phyloP scores from a whole-genome alignment of 2,888 invertebrate genomes.

The Eristalis arbustorum region DNA sequence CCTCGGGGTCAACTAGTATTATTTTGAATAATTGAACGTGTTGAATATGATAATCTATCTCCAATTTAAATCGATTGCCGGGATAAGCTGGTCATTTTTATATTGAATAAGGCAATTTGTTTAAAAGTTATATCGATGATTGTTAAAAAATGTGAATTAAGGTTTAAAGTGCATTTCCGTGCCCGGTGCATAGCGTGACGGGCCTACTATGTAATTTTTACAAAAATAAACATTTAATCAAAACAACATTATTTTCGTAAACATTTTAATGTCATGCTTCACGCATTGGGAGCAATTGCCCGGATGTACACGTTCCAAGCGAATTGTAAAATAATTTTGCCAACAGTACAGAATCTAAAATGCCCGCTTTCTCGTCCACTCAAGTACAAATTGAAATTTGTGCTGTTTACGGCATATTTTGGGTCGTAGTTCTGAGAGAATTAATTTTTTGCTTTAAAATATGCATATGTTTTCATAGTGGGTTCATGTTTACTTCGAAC shows the following conservation, averaged over 20 bases:
- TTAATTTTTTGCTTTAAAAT: too few relatives aligned
- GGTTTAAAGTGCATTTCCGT: background rate
- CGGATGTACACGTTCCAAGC: too few relatives aligned
- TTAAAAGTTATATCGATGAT: background rate
- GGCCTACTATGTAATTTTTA: background rate
- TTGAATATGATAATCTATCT: slow-evolving; percentile 45
- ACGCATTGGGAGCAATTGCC: background rate
- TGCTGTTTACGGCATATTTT: too few relatives aligned
- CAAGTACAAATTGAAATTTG: too few relatives aligned
- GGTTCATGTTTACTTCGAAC: too few relatives aligned
- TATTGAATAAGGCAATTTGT: background rate
- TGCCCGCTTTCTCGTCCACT: too few relatives aligned
- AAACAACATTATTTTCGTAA: background rate
- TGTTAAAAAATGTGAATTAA: background rate
- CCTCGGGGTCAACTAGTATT: slow-evolving; percentile 71
- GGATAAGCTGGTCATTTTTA: slow-evolving; percentile 3
- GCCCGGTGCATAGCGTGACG: background rate
- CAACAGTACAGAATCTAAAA: too few relatives aligned
- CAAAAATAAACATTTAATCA: background rate
- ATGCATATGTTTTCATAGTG: too few relatives aligned
- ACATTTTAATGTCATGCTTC: background rate
- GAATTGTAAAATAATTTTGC: too few relatives aligned
- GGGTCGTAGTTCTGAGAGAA: too few relatives aligned
- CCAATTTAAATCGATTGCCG: slow-evolving; percentile 52
- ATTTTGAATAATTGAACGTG: slow-evolving; percentile 72